phyloP scores from a whole-genome alignment of 2,888 invertebrate species.

The Cosmorhoe ocellata region DNA sequence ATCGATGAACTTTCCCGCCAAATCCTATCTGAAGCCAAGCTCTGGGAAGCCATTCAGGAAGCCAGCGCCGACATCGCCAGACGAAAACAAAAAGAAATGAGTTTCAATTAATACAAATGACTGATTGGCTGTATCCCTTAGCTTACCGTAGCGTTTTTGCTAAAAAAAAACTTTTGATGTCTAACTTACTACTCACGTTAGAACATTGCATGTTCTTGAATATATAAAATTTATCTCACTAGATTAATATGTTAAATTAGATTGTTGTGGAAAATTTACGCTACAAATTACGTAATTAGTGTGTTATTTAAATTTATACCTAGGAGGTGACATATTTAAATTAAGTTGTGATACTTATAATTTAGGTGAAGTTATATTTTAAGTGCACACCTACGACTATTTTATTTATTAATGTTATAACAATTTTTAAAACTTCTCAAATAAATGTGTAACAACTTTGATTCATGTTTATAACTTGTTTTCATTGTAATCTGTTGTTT shows the following conservation, averaged over 20 bases:
- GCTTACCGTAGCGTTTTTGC: constrained; percentile 44
- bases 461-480: too few relatives aligned
- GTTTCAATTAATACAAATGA: constrained; percentile 44
- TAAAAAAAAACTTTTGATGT: not conserved
- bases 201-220: constrained; percentile 9
- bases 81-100: constrained; percentile 79
- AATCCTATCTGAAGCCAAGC: constrained; percentile 89
- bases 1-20: constrained; percentile 89
- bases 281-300: constrained; percentile 23
- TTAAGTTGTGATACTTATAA: constrained; percentile 41
- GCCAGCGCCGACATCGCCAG: constrained; percentile 87
- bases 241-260: constrained; percentile 12
- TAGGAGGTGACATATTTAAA: constrained; percentile 64
- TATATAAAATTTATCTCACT: not conserved
- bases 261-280: constrained; percentile 26
- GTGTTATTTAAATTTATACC: constrained; percentile 38
- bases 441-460: too few relatives aligned
- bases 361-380: constrained; percentile 30
- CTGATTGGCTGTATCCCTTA: constrained; percentile 34
- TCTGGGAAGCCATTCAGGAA: constrained; percentile 91
- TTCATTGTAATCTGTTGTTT: too few relatives aligned
- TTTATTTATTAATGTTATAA: not conserved
- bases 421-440: not conserved
- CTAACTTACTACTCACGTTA: not conserved
- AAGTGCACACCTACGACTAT: not conserved